phyloP scores from a whole-genome alignment of 2,888 invertebrate genomes.

The Carabus problematicus region DNA sequence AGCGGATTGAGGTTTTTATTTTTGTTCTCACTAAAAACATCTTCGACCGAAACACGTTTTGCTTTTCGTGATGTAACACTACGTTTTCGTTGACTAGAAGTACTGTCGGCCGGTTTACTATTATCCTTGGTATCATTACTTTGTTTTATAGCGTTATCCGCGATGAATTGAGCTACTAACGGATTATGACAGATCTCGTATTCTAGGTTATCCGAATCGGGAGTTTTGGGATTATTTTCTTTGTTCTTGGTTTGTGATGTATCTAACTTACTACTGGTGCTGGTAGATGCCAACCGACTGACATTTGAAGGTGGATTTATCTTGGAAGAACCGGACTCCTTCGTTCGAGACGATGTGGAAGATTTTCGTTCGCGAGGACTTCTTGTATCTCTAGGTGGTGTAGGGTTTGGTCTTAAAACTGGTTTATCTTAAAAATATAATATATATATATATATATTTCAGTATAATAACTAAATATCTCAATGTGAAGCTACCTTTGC shows the following conservation, averaged over 20 bases:
- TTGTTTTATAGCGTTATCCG: constrained; percentile 51
- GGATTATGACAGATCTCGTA: constrained; percentile 50
- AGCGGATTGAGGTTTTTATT: constrained; percentile 27
- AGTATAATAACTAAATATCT: constrained; percentile 4
- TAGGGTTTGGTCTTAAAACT: constrained; percentile 3
- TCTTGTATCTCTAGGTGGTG: constrained; percentile 13
- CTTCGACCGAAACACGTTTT: constrained; percentile 28
- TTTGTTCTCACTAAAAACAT: constrained; percentile 35
- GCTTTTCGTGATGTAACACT: constrained; percentile 19
- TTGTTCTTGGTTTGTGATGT: constrained; percentile 39
- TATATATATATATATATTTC: background rate
- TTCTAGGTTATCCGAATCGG: constrained; percentile 35
- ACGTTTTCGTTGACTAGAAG: constrained; percentile 42
- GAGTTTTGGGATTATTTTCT: constrained; percentile 26
- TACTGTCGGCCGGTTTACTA: constrained; percentile 37
- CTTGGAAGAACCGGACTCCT: background rate
- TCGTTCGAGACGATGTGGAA: constrained; percentile 17
- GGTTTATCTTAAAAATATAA: constrained; percentile 10
- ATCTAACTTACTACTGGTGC: constrained; percentile 25
- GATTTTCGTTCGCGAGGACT: constrained; percentile 24
- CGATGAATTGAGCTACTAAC: constrained; percentile 54
- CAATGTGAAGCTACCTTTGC: constrained; percentile 10
- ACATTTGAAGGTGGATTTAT: constrained; percentile 24
- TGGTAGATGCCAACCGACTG: constrained; percentile 36
- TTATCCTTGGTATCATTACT: constrained; percentile 37